Percentiles rank a stretch among this genome's conserved stretches.
phyloP scores from a whole-genome alignment of 1,140 invertebrate genomes.

The Cyclina sinensis region DNA sequence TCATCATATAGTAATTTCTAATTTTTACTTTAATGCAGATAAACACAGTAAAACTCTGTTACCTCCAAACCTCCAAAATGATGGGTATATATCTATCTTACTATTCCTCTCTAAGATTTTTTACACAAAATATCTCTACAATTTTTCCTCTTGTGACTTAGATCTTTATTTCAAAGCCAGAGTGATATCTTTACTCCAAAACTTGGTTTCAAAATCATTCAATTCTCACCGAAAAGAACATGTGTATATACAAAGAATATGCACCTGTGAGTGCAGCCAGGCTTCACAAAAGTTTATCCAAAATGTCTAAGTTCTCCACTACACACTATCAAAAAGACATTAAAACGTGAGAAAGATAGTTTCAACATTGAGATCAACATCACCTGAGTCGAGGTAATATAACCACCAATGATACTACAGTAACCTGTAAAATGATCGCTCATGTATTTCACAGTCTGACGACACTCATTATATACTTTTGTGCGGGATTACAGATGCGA shows the following conservation, averaged over 20 bases:
- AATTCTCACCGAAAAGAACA: background rate
- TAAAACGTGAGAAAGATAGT: background rate
- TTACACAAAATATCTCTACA: too few relatives aligned
- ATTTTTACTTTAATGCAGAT: too few relatives aligned
- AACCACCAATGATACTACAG: background rate
- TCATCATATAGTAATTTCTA: too few relatives aligned
- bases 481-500: constrained; percentile 35
- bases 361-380: constrained; percentile 35
- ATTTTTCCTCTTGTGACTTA: too few relatives aligned
- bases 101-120: too few relatives aligned
- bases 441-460: constrained; percentile 31
- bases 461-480: constrained; percentile 32
- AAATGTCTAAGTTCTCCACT: background rate
- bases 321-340: background rate
- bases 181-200: too few relatives aligned
- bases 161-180: too few relatives aligned
- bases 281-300: background rate
- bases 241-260: background rate
- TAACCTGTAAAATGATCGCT: constrained; percentile 40
- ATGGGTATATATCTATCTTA: too few relatives aligned
- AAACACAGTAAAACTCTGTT: too few relatives aligned
- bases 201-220: background rate
- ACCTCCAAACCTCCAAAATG: too few relatives aligned
- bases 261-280: background rate
- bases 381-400: constrained; percentile 26